phyloP scores from a whole-genome alignment of 2,797 vertebrate species.

The Heteromormyrus szaboi region DNA sequence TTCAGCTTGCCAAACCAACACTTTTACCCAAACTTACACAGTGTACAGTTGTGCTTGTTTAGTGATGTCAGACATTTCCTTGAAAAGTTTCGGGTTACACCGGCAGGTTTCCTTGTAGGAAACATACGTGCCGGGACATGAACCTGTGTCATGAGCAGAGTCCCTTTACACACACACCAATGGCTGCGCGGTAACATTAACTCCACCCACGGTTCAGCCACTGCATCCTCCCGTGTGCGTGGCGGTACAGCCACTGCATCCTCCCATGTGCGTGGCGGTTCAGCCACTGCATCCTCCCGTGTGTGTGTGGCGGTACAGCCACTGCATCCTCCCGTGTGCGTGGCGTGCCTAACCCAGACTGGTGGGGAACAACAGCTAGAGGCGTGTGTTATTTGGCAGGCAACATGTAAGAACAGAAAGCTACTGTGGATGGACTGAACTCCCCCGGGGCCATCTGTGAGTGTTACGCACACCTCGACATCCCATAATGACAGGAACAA shows the following conservation, averaged over 20 bases:
- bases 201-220: not conserved
- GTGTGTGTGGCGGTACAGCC: too few relatives aligned
- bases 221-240: not conserved
- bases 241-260: too few relatives aligned
- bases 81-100: not conserved
- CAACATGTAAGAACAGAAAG: not conserved
- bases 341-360: not conserved
- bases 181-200: not conserved
- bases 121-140: not conserved
- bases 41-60: not conserved
- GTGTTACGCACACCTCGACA: not conserved
- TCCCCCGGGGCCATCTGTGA: not conserved
- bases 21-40: not conserved
- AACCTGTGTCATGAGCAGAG: not conserved
- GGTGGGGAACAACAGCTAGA: not conserved
- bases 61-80: not conserved
- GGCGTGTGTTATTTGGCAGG: not conserved
- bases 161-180: not conserved
- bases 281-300: not conserved
- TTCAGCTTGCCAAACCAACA: not conserved
- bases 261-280: not conserved
- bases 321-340: not conserved
- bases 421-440: not conserved
- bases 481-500: not conserved
- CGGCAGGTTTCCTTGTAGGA: not conserved